phyloP scores from a whole-genome alignment of 2,888 invertebrate species.

The Protonemura montana region DNA sequence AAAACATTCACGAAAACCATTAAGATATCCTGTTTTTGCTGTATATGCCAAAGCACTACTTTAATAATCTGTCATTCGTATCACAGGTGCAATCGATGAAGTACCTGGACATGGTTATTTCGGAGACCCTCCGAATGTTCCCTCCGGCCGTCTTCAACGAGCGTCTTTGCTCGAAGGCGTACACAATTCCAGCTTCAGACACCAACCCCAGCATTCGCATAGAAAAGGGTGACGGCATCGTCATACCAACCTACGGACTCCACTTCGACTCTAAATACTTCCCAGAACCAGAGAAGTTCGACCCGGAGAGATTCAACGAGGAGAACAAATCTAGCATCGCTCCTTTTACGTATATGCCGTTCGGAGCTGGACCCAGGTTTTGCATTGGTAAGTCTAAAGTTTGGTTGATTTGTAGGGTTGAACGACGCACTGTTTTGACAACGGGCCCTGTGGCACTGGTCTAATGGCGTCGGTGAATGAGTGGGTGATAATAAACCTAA shows the following conservation, averaged over 20 bases:
- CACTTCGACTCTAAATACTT: slow-evolving; percentile 64
- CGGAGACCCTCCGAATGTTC: background rate
- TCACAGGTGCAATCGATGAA: slow-evolving; percentile 32
- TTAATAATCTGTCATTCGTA: too few species aligned
- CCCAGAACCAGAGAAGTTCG: slow-evolving; percentile 60
- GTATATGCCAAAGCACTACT: background rate
- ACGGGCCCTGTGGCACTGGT: too few species aligned
- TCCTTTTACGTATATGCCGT: slow-evolving; percentile 63
- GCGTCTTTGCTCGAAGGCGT: slow-evolving; percentile 50
- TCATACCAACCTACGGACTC: slow-evolving; percentile 59
- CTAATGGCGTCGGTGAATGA: too few species aligned
- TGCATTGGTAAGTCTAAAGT: slow-evolving; percentile 8
- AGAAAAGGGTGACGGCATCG: slow-evolving; percentile 49
- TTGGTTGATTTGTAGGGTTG: too few species aligned
- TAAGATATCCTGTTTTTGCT: slow-evolving; percentile 39
- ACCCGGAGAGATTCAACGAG: slow-evolving; percentile 59
- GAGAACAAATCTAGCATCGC: slow-evolving; percentile 64
- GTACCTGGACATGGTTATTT: background rate
- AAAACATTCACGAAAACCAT: too few species aligned
- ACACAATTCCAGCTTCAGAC: slow-evolving; percentile 49
- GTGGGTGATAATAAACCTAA: too few species aligned
- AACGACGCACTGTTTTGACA: too few species aligned
- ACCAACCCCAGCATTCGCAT: slow-evolving; percentile 49
- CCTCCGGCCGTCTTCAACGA: slow-evolving; percentile 48
- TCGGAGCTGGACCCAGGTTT: slow-evolving; percentile 57